Evolutionary conservation across 30 jellyfish, hydroid and myxozoan species (phyloP).

Genomic region (Pelagia noctiluca): DNA sequence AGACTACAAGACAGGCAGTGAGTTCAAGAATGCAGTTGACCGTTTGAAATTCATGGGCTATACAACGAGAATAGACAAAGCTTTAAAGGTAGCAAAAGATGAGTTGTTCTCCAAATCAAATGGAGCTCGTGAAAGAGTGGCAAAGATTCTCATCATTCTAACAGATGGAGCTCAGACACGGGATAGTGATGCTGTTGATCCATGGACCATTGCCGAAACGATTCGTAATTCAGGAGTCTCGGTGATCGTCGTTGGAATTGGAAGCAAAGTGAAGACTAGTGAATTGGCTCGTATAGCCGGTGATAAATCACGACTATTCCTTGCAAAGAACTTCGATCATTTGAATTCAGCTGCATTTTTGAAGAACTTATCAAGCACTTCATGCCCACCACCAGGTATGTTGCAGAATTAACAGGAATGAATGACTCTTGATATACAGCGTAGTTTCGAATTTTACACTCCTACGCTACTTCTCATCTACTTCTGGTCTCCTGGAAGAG

Average conservation of each 20-base stretch:
- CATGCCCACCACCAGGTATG: conserved; percentile 24
- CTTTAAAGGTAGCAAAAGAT: conserved; percentile 65
- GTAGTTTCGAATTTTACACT: too few species aligned
- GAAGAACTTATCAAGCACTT: conserved; percentile 17
- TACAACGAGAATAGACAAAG: conserved; percentile 75
- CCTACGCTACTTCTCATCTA: too few species aligned
- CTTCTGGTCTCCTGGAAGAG: too few species aligned
- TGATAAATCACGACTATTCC: conserved; percentile 33
- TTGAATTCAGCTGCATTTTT: conserved; percentile 54
- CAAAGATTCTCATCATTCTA: conserved; percentile 69
- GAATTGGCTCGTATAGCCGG: conserved; percentile 83
- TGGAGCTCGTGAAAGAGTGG: conserved; percentile 73
- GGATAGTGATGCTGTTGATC: conserved; percentile 84
- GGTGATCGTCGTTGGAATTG: conserved; percentile 80
- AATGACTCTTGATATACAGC: too few species aligned
- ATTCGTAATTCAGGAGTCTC: conserved; percentile 67
- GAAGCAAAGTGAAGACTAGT: conserved; percentile 65
- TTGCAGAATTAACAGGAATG: too few species aligned
- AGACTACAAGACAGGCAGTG: background rate
- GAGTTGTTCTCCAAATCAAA: conserved; percentile 55
- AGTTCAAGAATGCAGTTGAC: conserved; percentile 50
- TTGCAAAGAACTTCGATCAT: conserved; percentile 60
- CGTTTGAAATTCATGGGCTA: conserved; percentile 55
- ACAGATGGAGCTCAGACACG: conserved; percentile 92
- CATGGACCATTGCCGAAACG: conserved; percentile 75